Evolutionary conservation across 2,113 vertebrate species (phyloP), one percentile per base, ranked within the genome.

Genomic region (Ardeotis arabs): DNA sequence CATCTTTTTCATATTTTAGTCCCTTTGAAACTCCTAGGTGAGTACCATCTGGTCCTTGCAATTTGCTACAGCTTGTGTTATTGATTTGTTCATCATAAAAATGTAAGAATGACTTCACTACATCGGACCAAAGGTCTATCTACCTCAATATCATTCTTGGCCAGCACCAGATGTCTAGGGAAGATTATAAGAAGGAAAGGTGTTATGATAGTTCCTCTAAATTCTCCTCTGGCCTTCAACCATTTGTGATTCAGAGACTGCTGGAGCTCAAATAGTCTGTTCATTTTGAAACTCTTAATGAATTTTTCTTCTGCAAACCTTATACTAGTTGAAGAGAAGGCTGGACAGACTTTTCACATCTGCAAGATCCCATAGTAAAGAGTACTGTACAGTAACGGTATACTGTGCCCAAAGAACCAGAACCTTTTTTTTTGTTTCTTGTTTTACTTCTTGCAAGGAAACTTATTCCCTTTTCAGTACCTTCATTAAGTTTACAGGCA

Each of bases 11-110:
- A 70, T 93, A 92, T 92, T 90, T 92, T 77, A 85, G 39, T 80
- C 72, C 50, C 72, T 96, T 94, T 93, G 92, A 95, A 94, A 93
- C 55, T 93, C 63, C 63, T 88, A 88, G 70, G 85, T 92, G 92
- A 92, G 75, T 79, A 93, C 90, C 90, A 95, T 96, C 85, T 96
- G 94, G 90, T 92, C 55, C 75, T 88, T 92, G 72, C 78, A 93
- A 73, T 88, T 95, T 96, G 78, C 90, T 88, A 35, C 67, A 92
- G 49, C 83, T 92, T 82, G 50, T 96, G 90, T 88, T 95, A 93
- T 76, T 94, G 92, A 86, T 96, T 96, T 97, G 72, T 92, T 97
- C 79, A 94, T 95, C 90, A 93, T 92, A 93, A 88, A 94, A 96
- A 82, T 56, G 58, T 85, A 90, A 68, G 78, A 82, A 79, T 56